phyloP scores from a whole-genome alignment of 1,140 invertebrate genomes.

The Watersipora subatra region DNA sequence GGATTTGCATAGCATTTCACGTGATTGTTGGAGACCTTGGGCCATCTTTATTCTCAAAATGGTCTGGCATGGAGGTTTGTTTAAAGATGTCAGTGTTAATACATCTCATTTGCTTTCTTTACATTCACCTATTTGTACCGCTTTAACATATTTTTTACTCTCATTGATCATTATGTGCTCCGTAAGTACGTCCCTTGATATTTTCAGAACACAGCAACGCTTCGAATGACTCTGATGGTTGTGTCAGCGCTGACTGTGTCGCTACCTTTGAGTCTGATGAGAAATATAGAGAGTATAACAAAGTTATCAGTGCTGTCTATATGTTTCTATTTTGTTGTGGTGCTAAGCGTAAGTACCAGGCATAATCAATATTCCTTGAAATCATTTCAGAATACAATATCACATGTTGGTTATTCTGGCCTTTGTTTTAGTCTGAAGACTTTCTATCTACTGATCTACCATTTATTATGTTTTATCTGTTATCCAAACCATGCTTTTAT shows the following conservation, averaged over 20 bases:
- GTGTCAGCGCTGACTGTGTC: conserved; percentile 68
- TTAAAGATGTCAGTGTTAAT: not conserved
- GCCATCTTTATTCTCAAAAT: conserved; percentile 70
- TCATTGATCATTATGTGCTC: too few relatives aligned
- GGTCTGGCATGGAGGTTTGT: conserved; percentile 52
- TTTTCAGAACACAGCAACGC: conserved; percentile 51
- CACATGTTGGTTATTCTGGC: too few relatives aligned
- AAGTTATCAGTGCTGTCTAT: conserved; percentile 76
- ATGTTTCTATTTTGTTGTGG: conserved; percentile 74
- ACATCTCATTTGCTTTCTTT: not conserved
- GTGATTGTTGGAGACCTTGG: conserved; percentile 93
- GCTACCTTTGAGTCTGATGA: conserved; percentile 72
- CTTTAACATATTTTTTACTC: too few relatives aligned
- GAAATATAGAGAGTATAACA: conserved; percentile 76
- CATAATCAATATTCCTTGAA: not conserved
- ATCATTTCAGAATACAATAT: too few relatives aligned
- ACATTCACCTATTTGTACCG: conserved; percentile 4
- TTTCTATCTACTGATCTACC: too few relatives aligned
- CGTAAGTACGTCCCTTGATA: too few relatives aligned
- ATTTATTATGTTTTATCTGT: too few relatives aligned
- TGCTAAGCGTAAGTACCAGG: conserved; percentile 57
- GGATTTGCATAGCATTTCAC: conserved; percentile 88
- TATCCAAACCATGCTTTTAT: too few relatives aligned
- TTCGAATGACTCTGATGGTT: conserved; percentile 48
- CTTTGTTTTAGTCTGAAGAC: too few relatives aligned